phyloP scores from a whole-genome alignment of 2,888 invertebrate species.

The Drosophila neoperkinsi region DNA sequence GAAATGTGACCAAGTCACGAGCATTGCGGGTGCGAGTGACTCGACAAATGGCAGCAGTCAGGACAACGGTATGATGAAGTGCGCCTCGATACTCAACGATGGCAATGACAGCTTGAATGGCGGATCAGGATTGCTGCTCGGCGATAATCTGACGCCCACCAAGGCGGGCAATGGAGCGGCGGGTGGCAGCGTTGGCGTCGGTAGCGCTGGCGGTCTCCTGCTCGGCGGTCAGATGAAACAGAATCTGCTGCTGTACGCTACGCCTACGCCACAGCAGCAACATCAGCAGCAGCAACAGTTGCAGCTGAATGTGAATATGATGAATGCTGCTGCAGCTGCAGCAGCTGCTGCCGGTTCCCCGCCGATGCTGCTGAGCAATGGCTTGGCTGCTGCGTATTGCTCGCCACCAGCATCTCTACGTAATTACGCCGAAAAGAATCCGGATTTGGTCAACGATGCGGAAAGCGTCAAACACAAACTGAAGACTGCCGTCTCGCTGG shows the following conservation, averaged over 20 bases:
- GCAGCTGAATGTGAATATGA: slow-evolving; percentile 77
- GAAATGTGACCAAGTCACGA: slow-evolving; percentile 87
- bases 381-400: slow-evolving; percentile 84
- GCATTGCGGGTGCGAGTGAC: slow-evolving; percentile 81
- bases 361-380: slow-evolving; percentile 70
- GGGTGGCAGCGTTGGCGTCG: slow-evolving; percentile 23
- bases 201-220: slow-evolving; percentile 72
- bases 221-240: slow-evolving; percentile 84
- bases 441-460: slow-evolving; percentile 91
- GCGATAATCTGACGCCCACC: slow-evolving; percentile 80
- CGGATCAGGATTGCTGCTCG: slow-evolving; percentile 65
- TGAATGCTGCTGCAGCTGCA: slow-evolving; percentile 71
- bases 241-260: slow-evolving; percentile 83
- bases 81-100: slow-evolving; percentile 85
- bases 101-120: slow-evolving; percentile 72
- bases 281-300: slow-evolving; percentile 62
- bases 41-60: slow-evolving; percentile 84
- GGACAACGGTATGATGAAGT: slow-evolving; percentile 86
- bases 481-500: slow-evolving; percentile 83
- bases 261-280: slow-evolving; percentile 68
- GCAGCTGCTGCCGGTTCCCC: slow-evolving; percentile 84
- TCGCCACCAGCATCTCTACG: slow-evolving; percentile 87
- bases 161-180: slow-evolving; percentile 66
- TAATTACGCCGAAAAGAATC: slow-evolving; percentile 89
- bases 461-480: slow-evolving; percentile 87